phyloP scores from a whole-genome alignment of 1,140 invertebrate species.

The Papilio polytes region DNA sequence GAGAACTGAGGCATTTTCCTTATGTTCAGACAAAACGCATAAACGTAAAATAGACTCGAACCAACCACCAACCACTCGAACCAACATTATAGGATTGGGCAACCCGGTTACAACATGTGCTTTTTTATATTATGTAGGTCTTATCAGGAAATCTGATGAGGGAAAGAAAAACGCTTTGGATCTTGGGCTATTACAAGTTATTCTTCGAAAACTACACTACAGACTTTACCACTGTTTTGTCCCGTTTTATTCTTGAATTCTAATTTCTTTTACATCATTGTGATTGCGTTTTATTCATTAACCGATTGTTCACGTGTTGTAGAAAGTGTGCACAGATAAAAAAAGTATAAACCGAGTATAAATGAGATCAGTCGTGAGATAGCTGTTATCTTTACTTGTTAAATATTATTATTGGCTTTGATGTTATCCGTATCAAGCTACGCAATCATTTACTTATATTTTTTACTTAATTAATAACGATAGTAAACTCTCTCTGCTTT shows the following conservation, averaged over 20 bases:
- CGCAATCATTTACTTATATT: background rate
- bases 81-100: too few relatives aligned
- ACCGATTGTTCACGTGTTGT: background rate
- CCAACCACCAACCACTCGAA: too few relatives aligned
- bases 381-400: background rate
- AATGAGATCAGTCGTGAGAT: background rate
- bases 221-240: background rate
- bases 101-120: too few relatives aligned
- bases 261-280: background rate
- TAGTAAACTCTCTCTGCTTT: background rate
- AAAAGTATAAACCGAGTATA: background rate
- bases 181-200: too few relatives aligned
- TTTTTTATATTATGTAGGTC: too few relatives aligned
- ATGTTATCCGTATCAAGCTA: slow-evolving; percentile 3
- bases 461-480: slow-evolving; percentile 9
- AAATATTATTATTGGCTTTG: slow-evolving; percentile 5
- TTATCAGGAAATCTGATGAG: too few relatives aligned
- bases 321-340: background rate
- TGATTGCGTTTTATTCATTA: background rate
- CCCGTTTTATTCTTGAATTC: background rate
- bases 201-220: background rate
- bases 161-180: too few relatives aligned
- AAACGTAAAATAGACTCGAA: too few relatives aligned
- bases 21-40: too few relatives aligned
- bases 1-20: too few relatives aligned